A percentile compares a stretch with the other conserved stretches of the same genome.
Evolutionary conservation across 2,888 invertebrate genomes (phyloP).

Genomic region (Hetaerina titia): DNA sequence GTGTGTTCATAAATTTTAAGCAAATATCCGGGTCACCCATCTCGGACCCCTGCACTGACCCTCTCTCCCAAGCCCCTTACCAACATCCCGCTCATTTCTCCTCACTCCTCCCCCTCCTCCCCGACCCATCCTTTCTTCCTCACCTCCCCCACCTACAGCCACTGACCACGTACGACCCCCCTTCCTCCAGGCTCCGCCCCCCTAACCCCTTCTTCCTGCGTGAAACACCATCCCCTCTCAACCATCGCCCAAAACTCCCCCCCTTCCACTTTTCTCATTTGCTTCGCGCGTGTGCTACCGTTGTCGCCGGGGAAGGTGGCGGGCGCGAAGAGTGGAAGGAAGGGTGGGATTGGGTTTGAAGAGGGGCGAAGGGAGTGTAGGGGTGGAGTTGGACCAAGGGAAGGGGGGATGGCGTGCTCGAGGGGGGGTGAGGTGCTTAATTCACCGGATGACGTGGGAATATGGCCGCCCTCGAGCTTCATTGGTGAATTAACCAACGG

Average conservation of each 20-base stretch:
- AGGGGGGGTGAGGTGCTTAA: not conserved
- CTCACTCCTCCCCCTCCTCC: not conserved
- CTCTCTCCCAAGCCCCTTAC: not conserved
- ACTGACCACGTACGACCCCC: not conserved
- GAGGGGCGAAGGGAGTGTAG: not conserved
- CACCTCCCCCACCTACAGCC: not conserved
- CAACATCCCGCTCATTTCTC: not conserved
- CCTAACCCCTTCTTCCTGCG: not conserved
- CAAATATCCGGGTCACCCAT: conserved; percentile 67
- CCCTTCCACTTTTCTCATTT: conserved; percentile 35
- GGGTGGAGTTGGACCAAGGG: not conserved
- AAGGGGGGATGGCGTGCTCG: not conserved
- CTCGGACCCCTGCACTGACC: conserved; percentile 61
- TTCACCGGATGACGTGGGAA: conserved; percentile 50
- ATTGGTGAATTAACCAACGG: conserved; percentile 66
- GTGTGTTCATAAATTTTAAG: conserved; percentile 65
- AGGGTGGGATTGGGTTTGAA: not conserved
- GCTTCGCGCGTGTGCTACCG: conserved; percentile 56
- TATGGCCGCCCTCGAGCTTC: conserved; percentile 50
- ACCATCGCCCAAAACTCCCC: not conserved
- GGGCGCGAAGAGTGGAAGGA: not conserved
- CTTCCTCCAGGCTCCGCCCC: not conserved
- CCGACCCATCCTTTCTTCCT: not conserved
- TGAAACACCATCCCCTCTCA: not conserved
- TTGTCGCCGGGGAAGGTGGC: not conserved